Evolutionary conservation across 2,113 vertebrate genomes (phyloP).

Genomic region (Clarias magur): DNA sequence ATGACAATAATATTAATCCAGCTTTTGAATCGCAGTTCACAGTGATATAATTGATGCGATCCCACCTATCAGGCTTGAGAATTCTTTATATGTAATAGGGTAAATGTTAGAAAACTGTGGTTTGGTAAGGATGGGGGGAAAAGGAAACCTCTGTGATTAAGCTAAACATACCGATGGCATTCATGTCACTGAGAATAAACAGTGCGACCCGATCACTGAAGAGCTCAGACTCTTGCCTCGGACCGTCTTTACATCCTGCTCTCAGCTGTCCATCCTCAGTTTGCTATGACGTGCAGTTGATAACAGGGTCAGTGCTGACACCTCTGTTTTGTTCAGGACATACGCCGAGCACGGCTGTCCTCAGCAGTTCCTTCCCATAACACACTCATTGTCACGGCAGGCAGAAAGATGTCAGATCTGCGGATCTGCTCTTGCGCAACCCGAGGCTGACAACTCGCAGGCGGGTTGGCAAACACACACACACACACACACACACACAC

Average conservation of each 20-base stretch:
- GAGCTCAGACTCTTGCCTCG: background rate
- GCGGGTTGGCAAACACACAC: slow-evolving; percentile 26
- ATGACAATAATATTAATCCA: background rate
- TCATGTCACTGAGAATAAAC: background rate
- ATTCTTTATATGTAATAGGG: background rate
- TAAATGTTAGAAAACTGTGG: background rate
- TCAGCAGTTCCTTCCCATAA: slow-evolving; percentile 45
- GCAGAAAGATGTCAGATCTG: slow-evolving; percentile 38
- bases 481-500: background rate
- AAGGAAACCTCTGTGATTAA: background rate
- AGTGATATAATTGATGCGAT: background rate
- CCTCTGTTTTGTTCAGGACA: slow-evolving; percentile 27
- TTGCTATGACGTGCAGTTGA: slow-evolving; percentile 4
- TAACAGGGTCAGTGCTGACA: slow-evolving; percentile 28
- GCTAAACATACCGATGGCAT: background rate
- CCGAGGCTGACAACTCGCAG: slow-evolving; percentile 1
- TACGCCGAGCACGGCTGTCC: slow-evolving; percentile 7
- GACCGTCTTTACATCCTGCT: slow-evolving; percentile 10
- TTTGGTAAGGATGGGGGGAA: background rate
- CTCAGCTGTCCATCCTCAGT: background rate
- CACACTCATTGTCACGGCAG: slow-evolving; percentile 35
- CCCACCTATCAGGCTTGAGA: background rate
- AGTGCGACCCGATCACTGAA: background rate
- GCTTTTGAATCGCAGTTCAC: no score
- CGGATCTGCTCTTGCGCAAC: slow-evolving; percentile 42